phyloP scores from a whole-genome alignment of 2,113 vertebrate species.

The Amblyornis subalaris region DNA sequence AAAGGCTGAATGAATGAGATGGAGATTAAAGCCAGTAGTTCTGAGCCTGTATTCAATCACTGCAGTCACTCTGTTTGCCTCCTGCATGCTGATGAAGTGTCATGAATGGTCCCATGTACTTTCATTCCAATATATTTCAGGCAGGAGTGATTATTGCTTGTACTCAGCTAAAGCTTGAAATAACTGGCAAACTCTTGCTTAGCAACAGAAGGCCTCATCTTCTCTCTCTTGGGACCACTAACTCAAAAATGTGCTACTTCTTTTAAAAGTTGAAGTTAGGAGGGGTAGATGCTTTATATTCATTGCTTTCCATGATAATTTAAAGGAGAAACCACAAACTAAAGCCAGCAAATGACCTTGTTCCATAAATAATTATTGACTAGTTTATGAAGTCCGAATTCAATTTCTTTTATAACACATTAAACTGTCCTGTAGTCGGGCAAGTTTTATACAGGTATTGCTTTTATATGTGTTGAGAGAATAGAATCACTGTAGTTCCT shows the following conservation, averaged over 20 bases:
- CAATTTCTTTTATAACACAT: not conserved
- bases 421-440: not conserved
- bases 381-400: not conserved
- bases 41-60: constrained; percentile 90
- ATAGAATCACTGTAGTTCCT: not conserved
- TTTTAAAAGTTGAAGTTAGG: constrained; percentile 35
- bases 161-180: constrained; percentile 72
- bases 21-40: constrained; percentile 88
- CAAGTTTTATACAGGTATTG: not conserved
- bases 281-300: not conserved
- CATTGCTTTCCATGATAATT: not conserved
- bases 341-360: not conserved
- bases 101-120: constrained; percentile 88
- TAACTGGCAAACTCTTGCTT: constrained; percentile 71
- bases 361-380: constrained; percentile 18
- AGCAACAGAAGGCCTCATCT: constrained; percentile 67
- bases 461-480: not conserved
- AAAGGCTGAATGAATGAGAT: constrained; percentile 83
- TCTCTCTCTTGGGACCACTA: constrained; percentile 36
- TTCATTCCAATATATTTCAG: constrained; percentile 72
- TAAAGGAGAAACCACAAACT: not conserved
- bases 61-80: constrained; percentile 78
- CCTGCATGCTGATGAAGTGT: constrained; percentile 88
- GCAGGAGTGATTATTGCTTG: constrained; percentile 75
- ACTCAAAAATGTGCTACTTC: constrained; percentile 45